These are phyloP conservation scores for Seriola dumerili DNA, from an alignment of 2,113 vertebrate species.

Conservation along the genomic window DNA sequence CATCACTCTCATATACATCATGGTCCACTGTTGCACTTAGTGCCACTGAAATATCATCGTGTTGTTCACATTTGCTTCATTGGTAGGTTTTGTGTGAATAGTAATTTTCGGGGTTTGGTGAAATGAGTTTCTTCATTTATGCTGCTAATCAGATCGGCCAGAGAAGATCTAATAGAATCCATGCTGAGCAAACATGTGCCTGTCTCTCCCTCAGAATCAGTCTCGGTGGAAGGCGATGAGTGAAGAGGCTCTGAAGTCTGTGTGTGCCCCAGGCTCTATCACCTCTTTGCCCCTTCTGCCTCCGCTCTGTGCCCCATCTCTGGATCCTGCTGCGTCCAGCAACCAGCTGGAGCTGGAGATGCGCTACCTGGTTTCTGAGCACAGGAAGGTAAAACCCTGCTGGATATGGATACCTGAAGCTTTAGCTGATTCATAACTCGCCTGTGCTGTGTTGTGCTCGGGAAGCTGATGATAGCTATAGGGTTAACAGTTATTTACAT, in stretches of 20 bases:
- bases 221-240: constrained; percentile 99
- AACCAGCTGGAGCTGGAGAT: constrained; percentile 95
- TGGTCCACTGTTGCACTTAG: background rate
- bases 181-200: constrained; percentile 2
- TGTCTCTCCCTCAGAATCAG: constrained; percentile 79
- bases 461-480: too few relatives aligned
- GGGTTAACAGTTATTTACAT: too few relatives aligned
- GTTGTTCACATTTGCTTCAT: background rate
- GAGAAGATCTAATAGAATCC: background rate
- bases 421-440: background rate
- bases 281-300: constrained; percentile 89
- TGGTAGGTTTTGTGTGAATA: background rate
- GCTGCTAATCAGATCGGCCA: background rate
- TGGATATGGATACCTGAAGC: background rate
- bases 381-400: constrained; percentile 91
- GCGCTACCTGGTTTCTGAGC: constrained; percentile 90
- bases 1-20: background rate
- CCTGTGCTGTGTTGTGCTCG: background rate
- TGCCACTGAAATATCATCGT: background rate
- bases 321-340: constrained; percentile 88
- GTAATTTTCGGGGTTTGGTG: background rate
- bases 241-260: constrained; percentile 92
- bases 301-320: constrained; percentile 88
- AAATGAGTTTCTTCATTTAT: background rate
- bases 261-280: constrained; percentile 88